These are phyloP conservation scores for Amblyopsis rosae DNA, from an alignment of 2,113 vertebrate genomes.

Conservation along the genomic window DNA sequence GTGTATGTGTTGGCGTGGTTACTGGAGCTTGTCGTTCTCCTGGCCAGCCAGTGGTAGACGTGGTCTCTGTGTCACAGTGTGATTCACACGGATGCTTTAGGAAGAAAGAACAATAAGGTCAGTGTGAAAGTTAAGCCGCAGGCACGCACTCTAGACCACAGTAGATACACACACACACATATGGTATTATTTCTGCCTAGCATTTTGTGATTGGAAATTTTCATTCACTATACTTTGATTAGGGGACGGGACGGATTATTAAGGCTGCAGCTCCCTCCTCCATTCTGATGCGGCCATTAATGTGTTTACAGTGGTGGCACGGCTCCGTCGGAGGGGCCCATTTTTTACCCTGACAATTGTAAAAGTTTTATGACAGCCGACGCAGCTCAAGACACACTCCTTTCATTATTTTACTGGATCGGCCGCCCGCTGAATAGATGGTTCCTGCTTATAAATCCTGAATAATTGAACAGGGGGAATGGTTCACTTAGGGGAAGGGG, in stretches of 20 bases:
- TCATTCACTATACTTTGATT: conserved; percentile 48
- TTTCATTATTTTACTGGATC: conserved; percentile 67
- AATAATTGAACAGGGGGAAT: conserved; percentile 72
- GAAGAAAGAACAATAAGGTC: conserved; percentile 29
- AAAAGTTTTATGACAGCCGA: conserved; percentile 72
- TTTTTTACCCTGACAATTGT: conserved; percentile 70
- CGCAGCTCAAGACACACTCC: conserved; percentile 60
- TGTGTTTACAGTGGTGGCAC: conserved; percentile 64
- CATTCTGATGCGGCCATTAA: conserved; percentile 49
- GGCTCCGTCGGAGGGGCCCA: conserved; percentile 58
- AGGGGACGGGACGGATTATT: conserved; percentile 51
- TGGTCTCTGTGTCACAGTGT: conserved; percentile 39
- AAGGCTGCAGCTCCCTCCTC: conserved; percentile 42
- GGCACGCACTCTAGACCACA: conserved; percentile 6
- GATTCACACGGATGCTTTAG: conserved; percentile 39
- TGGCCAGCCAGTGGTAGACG: conserved; percentile 36
- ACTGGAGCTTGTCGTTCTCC: conserved; percentile 40
- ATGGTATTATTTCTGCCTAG: conserved; percentile 41
- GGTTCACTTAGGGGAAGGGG: conserved; percentile 61
- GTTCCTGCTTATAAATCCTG: conserved; percentile 74
- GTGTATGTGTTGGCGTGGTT: conserved; percentile 29
- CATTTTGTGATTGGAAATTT: conserved; percentile 41
- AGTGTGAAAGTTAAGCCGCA: conserved; percentile 21
- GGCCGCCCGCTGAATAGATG: conserved; percentile 66
- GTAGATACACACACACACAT: neutral